A percentile compares a stretch with the other conserved stretches of the same genome.
phyloP scores from a whole-genome alignment of 2,797 vertebrate species.

The Acomys russatus region DNA sequence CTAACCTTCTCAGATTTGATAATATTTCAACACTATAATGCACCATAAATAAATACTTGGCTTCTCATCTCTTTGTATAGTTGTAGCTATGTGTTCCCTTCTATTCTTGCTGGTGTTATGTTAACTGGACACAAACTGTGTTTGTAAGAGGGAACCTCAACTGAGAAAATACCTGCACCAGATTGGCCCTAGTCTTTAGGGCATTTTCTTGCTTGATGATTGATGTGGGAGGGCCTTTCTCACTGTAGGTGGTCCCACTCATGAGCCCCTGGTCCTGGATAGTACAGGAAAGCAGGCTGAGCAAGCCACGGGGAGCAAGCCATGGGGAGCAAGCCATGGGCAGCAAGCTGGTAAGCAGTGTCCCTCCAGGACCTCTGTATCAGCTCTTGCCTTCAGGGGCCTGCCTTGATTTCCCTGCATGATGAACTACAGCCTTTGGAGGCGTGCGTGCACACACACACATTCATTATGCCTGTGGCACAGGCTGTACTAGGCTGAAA shows the following conservation, averaged over 20 bases:
- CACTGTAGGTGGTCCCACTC: neutral
- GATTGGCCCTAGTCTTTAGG: neutral
- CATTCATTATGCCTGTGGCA: accelerated
- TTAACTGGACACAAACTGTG: neutral
- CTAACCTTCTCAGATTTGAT: neutral
- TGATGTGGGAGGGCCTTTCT: neutral
- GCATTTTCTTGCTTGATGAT: neutral
- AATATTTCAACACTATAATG: neutral
- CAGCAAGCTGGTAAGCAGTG: neutral
- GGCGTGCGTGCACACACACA: neutral
- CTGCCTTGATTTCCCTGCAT: neutral
- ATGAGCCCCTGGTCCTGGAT: neutral
- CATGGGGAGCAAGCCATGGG: neutral
- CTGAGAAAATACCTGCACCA: neutral
- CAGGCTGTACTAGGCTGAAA: neutral
- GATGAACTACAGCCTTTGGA: neutral
- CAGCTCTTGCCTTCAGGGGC: neutral
- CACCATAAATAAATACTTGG: neutral
- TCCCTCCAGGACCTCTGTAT: neutral
- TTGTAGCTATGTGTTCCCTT: neutral
- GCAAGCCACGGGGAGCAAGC: neutral
- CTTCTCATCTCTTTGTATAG: neutral
- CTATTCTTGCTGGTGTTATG: neutral
- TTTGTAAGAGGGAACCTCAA: neutral
- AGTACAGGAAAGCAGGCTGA: neutral